Base-by-base conservation (phyloP, 2,888 invertebrate genomes). In the Sesia apiformis region DNA sequence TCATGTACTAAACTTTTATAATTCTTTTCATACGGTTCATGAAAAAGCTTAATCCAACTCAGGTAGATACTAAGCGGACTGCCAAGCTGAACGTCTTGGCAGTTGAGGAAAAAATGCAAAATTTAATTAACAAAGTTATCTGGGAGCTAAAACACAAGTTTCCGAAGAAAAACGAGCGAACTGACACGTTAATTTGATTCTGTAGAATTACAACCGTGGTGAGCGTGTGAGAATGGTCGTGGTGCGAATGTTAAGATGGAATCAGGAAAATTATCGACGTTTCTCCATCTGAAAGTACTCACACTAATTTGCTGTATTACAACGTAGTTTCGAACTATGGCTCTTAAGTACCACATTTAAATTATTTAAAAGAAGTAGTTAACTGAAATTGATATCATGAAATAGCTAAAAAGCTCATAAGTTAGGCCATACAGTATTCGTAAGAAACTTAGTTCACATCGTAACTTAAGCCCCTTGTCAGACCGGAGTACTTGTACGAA, bases 51-150 rank as follows among this genome's bases (percentile, higher is more conserved):
- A 76, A 76, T 76, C 71, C 67, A 66, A 67, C 64, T 74, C 73
- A 77, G 76, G 76, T 73, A 70, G 64, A 64, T 39, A 7, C 52
- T 23, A 50, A 46, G 46, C 46, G 46, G 4, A 43, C 53, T 49
- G 64, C 62, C 61, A 64, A 62, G 39, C 64, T 63, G 64, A 64
- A 63, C 65, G 66, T 70, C 69, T 65, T 65, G 63, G 56, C 57
- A 54, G 61, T 58, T 58, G 60, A 60, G 66, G 69, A 76, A 78
- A 82, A 84, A 85, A 82, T 81, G 74, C 72, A 80, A 85, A 85
- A 88, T 86, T 85, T 84, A 87, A 88, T 86, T 88, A 88, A 84
- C 84, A 81, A 87, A 88, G 82, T 88, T 87, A 76, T 80, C 80
- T 76, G 66, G 60, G 60, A 73, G 83, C 81, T 85, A 80, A 87